These are phyloP conservation scores for Delia radicum DNA, from an alignment of 1,140 invertebrate species.

Conservation along the genomic window DNA sequence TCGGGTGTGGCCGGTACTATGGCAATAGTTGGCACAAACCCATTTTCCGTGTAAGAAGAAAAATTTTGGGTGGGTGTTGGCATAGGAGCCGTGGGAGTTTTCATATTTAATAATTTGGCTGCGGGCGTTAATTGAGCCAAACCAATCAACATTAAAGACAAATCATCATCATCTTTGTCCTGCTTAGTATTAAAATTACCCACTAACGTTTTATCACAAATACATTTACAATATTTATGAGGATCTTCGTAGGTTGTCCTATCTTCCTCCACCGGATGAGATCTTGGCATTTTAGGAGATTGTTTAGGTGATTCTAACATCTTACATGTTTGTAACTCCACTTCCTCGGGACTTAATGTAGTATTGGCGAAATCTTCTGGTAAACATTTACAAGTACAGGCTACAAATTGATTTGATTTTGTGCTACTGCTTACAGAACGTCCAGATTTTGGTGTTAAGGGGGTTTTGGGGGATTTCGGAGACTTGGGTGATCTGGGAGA, in stretches of 20 bases:
- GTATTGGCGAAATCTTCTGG: slow-evolving; percentile 48
- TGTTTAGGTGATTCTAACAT: slow-evolving; percentile 49
- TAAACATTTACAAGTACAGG: slow-evolving; percentile 49
- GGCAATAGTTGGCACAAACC: slow-evolving; percentile 67
- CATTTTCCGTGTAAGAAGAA: slow-evolving; percentile 25
- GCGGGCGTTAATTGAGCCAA: slow-evolving; percentile 65
- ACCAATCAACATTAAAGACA: slow-evolving; percentile 66
- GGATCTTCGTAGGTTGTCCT: slow-evolving; percentile 8
- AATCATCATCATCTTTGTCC: slow-evolving; percentile 59
- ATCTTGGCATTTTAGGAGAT: slow-evolving; percentile 27
- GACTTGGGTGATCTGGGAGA: slow-evolving; percentile 36
- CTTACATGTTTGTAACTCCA: slow-evolving; percentile 52
- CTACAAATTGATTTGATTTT: slow-evolving; percentile 33
- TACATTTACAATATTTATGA: slow-evolving; percentile 27
- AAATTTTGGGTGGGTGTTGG: slow-evolving; percentile 18
- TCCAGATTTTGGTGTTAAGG: slow-evolving; percentile 17
- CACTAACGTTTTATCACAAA: slow-evolving; percentile 21
- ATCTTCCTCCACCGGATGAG: slow-evolving; percentile 1
- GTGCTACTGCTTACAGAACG: background rate
- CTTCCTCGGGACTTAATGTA: slow-evolving; percentile 44
- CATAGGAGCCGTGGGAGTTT: slow-evolving; percentile 19
- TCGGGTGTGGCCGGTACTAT: slow-evolving; percentile 76
- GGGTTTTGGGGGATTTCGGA: slow-evolving; percentile 25
- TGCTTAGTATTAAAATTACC: background rate
- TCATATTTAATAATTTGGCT: slow-evolving; percentile 65